Conservation (phyloP, 2,113 vertebrate genomes). For the Lagenorhynchus albirostris region DNA sequence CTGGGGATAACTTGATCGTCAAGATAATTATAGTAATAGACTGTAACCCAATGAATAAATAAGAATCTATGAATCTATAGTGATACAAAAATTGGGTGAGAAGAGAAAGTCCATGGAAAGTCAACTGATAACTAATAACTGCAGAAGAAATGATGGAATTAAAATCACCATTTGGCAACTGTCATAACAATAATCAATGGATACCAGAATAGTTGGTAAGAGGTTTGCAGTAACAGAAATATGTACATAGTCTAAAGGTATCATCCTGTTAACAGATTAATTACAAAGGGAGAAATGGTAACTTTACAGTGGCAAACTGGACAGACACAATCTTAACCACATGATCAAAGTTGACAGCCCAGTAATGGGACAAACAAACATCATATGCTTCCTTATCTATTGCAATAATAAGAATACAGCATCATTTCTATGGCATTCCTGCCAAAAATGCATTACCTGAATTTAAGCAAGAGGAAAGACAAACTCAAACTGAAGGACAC, state of each 20-base stretch:
- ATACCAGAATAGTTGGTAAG: neutral
- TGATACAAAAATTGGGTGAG: neutral
- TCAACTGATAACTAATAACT: neutral
- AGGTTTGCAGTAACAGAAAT: neutral
- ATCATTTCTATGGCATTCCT: neutral
- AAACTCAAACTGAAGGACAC: neutral
- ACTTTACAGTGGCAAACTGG: neutral
- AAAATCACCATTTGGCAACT: neutral
- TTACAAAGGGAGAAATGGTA: neutral
- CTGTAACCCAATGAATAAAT: neutral
- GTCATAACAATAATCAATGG: neutral
- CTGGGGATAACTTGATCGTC: neutral
- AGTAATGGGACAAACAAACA: neutral
- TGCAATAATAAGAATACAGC: neutral
- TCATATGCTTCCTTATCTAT: neutral
- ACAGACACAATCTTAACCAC: neutral
- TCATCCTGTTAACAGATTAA: neutral
- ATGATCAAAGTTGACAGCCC: neutral
- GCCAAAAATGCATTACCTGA: neutral
- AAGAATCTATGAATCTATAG: neutral
- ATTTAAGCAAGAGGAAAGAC: neutral
- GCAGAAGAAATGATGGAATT: neutral
- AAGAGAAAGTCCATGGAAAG: neutral
- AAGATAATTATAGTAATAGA: neutral
- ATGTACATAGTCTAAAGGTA: neutral